Evolutionary conservation across 2,113 vertebrate genomes (phyloP).

Genomic region (Nettapus auritus): DNA sequence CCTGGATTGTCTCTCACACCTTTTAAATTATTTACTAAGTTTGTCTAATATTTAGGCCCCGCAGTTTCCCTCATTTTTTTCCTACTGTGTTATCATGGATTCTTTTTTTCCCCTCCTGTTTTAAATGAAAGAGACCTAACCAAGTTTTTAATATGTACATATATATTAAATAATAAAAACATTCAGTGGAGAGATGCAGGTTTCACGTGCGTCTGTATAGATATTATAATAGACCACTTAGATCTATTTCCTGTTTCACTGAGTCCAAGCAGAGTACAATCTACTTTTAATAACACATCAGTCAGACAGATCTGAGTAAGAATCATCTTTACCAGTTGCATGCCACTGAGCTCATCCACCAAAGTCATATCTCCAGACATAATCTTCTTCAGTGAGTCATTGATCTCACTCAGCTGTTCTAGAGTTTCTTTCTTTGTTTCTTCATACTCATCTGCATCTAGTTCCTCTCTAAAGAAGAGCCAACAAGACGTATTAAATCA

Average conservation of each 20-base stretch:
- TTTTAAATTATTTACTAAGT: background rate
- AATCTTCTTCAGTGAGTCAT: constrained; percentile 94
- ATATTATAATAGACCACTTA: background rate
- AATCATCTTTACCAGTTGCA: constrained; percentile 90
- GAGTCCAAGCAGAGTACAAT: background rate
- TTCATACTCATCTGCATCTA: constrained; percentile 95
- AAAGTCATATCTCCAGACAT: constrained; percentile 98
- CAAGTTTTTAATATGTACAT: background rate
- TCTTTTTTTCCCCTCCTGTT: background rate
- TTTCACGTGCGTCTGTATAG: background rate
- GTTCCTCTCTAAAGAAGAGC: constrained; percentile 84
- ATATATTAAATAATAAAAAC: background rate
- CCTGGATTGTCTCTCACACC: background rate
- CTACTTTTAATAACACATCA: background rate
- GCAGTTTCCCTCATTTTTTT: background rate
- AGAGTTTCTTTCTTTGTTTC: constrained; percentile 97
- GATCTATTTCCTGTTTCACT: background rate
- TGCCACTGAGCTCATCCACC: constrained; percentile 94
- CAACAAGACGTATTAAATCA: background rate
- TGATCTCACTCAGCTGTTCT: constrained; percentile 95
- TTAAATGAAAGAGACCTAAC: background rate
- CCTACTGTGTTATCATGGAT: background rate
- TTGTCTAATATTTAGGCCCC: background rate
- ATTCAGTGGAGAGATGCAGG: background rate
- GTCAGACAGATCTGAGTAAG: background rate